These are phyloP conservation scores for Psilopsiagon aymara DNA, from an alignment of 2,113 vertebrate genomes.

Conservation along the genomic window DNA sequence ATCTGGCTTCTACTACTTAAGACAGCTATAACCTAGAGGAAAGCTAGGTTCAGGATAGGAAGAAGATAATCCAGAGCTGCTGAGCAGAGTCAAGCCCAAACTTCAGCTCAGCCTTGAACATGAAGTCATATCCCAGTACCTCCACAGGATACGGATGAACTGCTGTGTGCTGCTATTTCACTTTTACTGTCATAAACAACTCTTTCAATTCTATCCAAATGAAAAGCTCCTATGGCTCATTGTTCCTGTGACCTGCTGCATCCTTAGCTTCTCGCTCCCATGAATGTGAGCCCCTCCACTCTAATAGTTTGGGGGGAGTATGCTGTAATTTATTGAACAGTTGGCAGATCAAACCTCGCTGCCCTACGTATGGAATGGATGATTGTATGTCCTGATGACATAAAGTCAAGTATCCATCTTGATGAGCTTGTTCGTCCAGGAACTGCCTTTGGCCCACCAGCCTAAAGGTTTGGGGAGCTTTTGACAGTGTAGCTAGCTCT, in stretches of 20 bases:
- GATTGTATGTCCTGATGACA: background rate
- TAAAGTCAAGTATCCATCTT: background rate
- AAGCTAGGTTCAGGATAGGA: background rate
- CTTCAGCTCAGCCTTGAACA: background rate
- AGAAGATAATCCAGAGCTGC: background rate
- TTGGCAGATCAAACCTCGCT: background rate
- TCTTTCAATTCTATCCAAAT: background rate
- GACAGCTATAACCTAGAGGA: background rate
- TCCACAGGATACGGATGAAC: background rate
- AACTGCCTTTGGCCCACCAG: background rate
- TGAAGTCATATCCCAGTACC: background rate
- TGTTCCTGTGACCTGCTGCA: background rate
- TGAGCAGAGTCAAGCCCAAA: background rate
- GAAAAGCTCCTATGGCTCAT: background rate
- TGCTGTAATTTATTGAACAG: background rate
- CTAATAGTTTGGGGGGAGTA: background rate
- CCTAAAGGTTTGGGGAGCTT: background rate
- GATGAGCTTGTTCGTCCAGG: background rate
- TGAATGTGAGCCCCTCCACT: background rate
- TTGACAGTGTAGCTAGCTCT: background rate
- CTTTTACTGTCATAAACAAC: background rate
- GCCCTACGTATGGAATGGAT: background rate
- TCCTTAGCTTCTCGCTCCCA: background rate
- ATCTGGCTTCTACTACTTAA: background rate
- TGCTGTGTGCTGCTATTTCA: background rate